Evolutionary conservation across 2,113 vertebrate genomes (phyloP), one percentile per base, ranked within the genome.

Genomic region (Leucosticte australis): DNA sequence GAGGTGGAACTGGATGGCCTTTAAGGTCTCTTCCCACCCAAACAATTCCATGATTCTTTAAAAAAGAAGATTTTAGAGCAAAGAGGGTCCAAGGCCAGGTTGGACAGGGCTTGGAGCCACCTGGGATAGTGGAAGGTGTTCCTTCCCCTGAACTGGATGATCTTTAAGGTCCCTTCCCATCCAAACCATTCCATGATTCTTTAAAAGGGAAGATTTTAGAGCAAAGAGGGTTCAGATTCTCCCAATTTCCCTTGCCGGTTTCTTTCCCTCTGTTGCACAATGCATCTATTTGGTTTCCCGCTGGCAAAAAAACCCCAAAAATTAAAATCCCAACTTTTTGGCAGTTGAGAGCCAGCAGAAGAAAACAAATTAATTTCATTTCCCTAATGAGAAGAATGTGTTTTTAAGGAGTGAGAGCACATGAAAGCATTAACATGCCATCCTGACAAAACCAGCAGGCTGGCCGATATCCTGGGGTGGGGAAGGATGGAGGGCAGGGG

Each of bases 51-150:
- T n/a, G 21, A 23, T 55, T 63, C 23, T 55, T 4, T 7, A 20
- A 60, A 80, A 84, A 18, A 21, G 27, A 64, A 68, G 23, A 22
- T 15, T 31, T 30, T n/a, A 7, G 14, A 30, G 46, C 42, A 57
- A 37, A 37, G 31, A 76, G 22, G 35, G 31, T 46, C 20, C 21
- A 35, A 62, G 4, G 26, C 21, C 30, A 49, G 47, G 22, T 0
- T 68, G 55, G 41, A 41, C 0, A 0, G n/a, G 28, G 14, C 30
- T n/a, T 39, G n/a, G 62, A 68, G 21, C 41, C 15, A 1, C 18
- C 41, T 69, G 56, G 49, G 4, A 1, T 6, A 17, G 31, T 37
- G 79, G 35, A 16, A 56, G 18, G 17, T 69, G 41, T 47, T 14
- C 26, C n/a, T 62, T 26, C 33, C 60, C 41, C 13, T 35, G n/a